phyloP scores from a whole-genome alignment of 1,140 invertebrate genomes.

The Atopsyche davidsoni region DNA sequence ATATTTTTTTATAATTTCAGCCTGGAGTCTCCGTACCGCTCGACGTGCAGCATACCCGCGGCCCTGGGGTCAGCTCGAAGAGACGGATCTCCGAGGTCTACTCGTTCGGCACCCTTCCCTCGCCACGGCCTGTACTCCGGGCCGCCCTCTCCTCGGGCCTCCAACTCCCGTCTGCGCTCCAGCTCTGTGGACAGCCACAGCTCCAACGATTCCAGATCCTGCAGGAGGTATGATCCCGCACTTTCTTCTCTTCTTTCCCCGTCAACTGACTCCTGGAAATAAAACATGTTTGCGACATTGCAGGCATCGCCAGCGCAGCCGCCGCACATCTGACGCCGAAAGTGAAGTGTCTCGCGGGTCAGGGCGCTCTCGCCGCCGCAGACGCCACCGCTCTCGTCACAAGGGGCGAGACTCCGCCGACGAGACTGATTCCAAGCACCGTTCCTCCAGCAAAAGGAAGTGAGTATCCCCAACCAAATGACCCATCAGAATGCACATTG shows the following conservation, averaged over 20 bases:
- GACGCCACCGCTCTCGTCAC: slow-evolving; percentile 60
- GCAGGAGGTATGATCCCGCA: slow-evolving; percentile 59
- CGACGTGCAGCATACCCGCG: slow-evolving; percentile 45
- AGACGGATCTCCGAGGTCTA: slow-evolving; percentile 70
- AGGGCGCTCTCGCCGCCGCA: slow-evolving; percentile 65
- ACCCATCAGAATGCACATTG: too few species aligned
- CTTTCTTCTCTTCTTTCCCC: too few species aligned
- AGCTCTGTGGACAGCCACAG: slow-evolving; percentile 82
- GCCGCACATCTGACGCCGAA: slow-evolving; percentile 78
- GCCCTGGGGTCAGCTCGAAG: slow-evolving; percentile 32
- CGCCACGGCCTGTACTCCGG: slow-evolving; percentile 65
- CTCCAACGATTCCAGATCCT: slow-evolving; percentile 67
- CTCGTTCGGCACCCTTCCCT: slow-evolving; percentile 76
- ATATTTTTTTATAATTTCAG: slow-evolving; percentile 29
- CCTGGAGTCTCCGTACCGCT: slow-evolving; percentile 46
- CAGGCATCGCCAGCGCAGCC: slow-evolving; percentile 69
- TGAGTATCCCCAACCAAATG: slow-evolving; percentile 7
- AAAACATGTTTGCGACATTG: too few species aligned
- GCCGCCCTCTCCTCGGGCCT: slow-evolving; percentile 52
- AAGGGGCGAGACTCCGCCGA: slow-evolving; percentile 52
- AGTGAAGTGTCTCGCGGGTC: slow-evolving; percentile 80
- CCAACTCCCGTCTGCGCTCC: slow-evolving; percentile 61
- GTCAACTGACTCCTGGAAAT: too few species aligned
- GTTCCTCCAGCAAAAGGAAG: slow-evolving; percentile 31
- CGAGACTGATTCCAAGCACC: slow-evolving; percentile 46